A percentile compares a stretch with the other conserved stretches of the same genome.
phyloP scores from a whole-genome alignment of 2,888 invertebrate genomes.

The Drosophila putrida region DNA sequence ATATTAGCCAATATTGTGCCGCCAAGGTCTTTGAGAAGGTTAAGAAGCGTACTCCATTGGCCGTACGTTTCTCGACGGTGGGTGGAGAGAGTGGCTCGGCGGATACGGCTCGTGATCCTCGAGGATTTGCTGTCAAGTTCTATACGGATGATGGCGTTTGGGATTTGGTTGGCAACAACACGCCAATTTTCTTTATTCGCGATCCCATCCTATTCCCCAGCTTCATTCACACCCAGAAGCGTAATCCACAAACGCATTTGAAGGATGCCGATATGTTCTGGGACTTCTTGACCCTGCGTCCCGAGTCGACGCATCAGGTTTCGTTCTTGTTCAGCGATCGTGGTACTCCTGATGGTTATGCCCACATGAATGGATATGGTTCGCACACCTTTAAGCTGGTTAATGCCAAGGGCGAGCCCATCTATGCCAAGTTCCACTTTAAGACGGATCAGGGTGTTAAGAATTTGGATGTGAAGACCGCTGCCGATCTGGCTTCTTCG shows the following conservation, averaged over 20 bases:
- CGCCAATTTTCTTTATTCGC: constrained; percentile 96
- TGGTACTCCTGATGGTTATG: constrained; percentile 96
- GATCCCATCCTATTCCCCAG: constrained; percentile 97
- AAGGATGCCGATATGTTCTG: constrained; percentile 98
- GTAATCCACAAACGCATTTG: constrained; percentile 96
- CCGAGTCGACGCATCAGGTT: constrained; percentile 94
- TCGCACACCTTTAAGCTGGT: constrained; percentile 97
- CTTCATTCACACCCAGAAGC: constrained; percentile 98
- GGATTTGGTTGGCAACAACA: constrained; percentile 98
- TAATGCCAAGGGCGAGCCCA: constrained; percentile 90
- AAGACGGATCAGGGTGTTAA: constrained; percentile 97
- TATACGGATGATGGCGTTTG: constrained; percentile 97
- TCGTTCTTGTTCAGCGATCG: constrained; percentile 95
- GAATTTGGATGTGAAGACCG: constrained; percentile 88
- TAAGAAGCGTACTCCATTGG: constrained; percentile 93
- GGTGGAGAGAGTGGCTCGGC: constrained; percentile 96
- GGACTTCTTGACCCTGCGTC: constrained; percentile 96
- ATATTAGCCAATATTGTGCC: constrained; percentile 92
- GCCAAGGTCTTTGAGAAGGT: constrained; percentile 92
- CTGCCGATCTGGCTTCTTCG: constrained; percentile 87
- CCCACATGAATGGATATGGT: constrained; percentile 98
- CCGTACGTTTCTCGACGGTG: constrained; percentile 93
- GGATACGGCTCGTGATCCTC: constrained; percentile 95
- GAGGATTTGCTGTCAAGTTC: constrained; percentile 97
- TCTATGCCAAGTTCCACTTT: constrained; percentile 97